Conservation (phyloP, 2,113 vertebrate genomes). For the Cichladusa arquata region DNA sequence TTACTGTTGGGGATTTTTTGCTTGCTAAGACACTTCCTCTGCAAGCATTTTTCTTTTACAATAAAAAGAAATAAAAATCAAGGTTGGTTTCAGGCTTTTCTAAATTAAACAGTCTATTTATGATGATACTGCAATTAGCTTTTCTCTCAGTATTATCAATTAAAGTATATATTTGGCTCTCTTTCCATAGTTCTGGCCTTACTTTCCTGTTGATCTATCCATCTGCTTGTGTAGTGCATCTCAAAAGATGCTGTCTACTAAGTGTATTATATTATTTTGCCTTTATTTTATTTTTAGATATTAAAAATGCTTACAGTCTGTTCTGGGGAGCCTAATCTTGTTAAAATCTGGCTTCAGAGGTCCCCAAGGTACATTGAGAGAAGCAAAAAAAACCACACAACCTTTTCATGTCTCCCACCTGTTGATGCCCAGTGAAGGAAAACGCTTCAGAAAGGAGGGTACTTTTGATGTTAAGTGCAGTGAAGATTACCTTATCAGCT, state of each 20-base stretch:
- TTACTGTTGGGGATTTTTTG: background rate
- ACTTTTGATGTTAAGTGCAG: background rate
- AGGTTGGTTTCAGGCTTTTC: background rate
- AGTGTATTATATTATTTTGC: background rate
- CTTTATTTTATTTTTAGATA: background rate
- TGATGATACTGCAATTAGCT: background rate
- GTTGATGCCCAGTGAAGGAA: background rate
- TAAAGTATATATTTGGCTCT: background rate
- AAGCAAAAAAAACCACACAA: background rate
- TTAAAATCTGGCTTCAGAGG: background rate
- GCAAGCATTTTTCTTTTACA: background rate
- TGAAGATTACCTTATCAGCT: background rate
- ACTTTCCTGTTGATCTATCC: background rate
- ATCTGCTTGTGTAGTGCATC: background rate
- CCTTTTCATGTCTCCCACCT: background rate
- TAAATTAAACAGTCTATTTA: background rate
- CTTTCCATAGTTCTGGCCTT: background rate
- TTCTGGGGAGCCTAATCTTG: background rate
- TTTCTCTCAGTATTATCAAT: background rate
- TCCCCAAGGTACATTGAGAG: background rate
- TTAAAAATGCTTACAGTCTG: background rate
- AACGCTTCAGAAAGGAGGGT: background rate
- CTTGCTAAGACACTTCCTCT: background rate
- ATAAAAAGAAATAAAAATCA: background rate
- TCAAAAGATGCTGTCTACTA: background rate